These are phyloP conservation scores for Tricholaema leucomelas DNA, from an alignment of 2,113 vertebrate species.

Conservation along the genomic window DNA sequence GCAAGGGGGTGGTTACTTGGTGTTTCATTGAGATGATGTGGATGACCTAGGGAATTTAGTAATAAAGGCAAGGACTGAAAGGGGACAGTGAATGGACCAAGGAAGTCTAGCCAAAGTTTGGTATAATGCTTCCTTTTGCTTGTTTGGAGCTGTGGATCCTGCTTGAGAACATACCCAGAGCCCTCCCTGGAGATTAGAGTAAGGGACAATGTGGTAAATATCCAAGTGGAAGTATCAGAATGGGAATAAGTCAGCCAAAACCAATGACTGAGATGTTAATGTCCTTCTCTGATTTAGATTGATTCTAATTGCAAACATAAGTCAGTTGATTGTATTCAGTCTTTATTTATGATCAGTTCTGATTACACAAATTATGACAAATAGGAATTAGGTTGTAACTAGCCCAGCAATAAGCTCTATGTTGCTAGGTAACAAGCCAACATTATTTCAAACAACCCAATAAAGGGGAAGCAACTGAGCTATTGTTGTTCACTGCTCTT, in stretches of 20 bases:
- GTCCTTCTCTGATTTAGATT: slow-evolving; percentile 67
- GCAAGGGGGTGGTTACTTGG: background rate
- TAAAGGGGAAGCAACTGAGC: slow-evolving; percentile 35
- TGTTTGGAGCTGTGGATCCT: background rate
- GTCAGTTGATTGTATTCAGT: slow-evolving; percentile 73
- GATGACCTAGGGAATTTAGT: background rate
- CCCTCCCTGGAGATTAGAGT: background rate
- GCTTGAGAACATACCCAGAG: background rate
- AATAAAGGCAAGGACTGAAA: background rate
- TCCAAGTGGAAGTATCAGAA: slow-evolving; percentile 37
- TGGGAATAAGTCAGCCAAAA: slow-evolving; percentile 52
- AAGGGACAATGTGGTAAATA: slow-evolving; percentile 15
- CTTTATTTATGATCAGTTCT: slow-evolving; percentile 80
- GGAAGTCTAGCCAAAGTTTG: background rate
- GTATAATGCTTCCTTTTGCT: background rate
- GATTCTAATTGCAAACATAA: slow-evolving; percentile 80
- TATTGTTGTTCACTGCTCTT: slow-evolving; percentile 38
- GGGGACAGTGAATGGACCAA: background rate
- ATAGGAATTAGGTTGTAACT: slow-evolving; percentile 76
- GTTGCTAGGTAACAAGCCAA: slow-evolving; percentile 81
- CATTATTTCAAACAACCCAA: slow-evolving; percentile 60
- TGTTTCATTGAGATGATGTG: background rate
- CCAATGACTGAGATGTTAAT: slow-evolving; percentile 44
- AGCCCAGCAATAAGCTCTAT: slow-evolving; percentile 69
- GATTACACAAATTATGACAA: slow-evolving; percentile 83